Base-by-base conservation (phyloP, 2,888 invertebrate genomes). In the Adineta ricciae region DNA sequence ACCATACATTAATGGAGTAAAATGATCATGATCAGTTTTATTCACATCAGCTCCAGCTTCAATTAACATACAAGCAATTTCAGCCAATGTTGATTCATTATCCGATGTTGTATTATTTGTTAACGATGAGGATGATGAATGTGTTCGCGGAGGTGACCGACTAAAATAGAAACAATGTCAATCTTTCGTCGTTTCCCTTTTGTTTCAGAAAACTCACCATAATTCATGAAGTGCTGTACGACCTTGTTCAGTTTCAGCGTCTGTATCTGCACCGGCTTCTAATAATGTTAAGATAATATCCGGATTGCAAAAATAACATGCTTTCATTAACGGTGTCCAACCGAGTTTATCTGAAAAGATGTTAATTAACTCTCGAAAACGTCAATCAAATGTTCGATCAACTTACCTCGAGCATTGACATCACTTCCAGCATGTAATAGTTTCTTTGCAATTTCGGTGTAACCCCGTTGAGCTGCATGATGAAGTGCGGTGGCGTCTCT, bases 311-410 rank as follows among this genome's bases (percentile, higher is more conserved):
- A 89, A 91, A 87, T 91, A 91, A 16, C 89, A 89, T 24, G 91
- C 90, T 87, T 89, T 89, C 84, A 90, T 90, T 14, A 91, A 88
- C 2, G 90, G 88, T 36, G 90, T 90, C 91, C 90, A 91, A 19
- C 89, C 90, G 87, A 90, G 90, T 90, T 90, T 87, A 56, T 86
- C 86, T n/a, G 46, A 83, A 41, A 24, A 78, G 46, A 83, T 38
- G 41, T 24, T 36, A 73, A 73, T 38, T 38, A 73, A 73, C 38
- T 73, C 21, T 16, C 24, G 0, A 73, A 24, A 24, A 36, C 21
- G 32, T 14, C 5, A 27, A 5, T 36, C 14, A 72, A 27, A 7
- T 9, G 19, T 73, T 73, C 38, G 21, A 38, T 21, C 1, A 5
- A 73, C 24, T 41, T 11, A 73, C 73, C 73, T 73, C 73, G 21